Percentiles rank a stretch among this genome's conserved stretches.
These are phyloP conservation scores for Lytechinus variegatus DNA, from an alignment of 35 echinoderm and acorn worm genomes.

Conservation along the genomic window DNA sequence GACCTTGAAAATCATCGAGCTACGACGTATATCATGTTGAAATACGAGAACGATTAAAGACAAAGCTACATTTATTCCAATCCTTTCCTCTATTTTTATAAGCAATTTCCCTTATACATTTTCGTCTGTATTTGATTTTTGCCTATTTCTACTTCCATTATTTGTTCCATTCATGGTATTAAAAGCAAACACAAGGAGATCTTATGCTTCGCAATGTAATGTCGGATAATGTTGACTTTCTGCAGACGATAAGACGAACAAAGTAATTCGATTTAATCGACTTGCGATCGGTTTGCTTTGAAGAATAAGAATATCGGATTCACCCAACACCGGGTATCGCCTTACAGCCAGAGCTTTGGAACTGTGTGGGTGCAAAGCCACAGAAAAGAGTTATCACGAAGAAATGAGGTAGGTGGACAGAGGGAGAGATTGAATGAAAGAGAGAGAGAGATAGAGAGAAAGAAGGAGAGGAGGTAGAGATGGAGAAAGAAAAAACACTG, in stretches of 20 bases:
- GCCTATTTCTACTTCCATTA: not conserved
- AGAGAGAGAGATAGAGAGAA: too few species aligned
- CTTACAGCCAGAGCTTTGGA: not conserved
- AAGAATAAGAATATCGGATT: not conserved
- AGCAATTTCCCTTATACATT: too few species aligned
- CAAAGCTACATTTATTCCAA: not conserved
- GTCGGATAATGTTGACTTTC: conserved; percentile 11
- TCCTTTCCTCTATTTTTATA: not conserved
- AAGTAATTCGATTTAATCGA: conserved; percentile 11
- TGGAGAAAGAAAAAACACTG: too few species aligned
- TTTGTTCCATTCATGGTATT: not conserved
- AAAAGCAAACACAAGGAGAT: not conserved
- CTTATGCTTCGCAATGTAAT: not conserved
- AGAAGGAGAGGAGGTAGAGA: too few species aligned
- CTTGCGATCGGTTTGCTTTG: not conserved
- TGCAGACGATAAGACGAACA: not conserved
- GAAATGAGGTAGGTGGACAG: not conserved
- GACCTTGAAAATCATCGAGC: too few species aligned
- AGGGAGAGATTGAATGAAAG: not conserved
- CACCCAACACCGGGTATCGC: not conserved
- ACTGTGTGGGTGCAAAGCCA: not conserved
- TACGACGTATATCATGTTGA: too few species aligned
- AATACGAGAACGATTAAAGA: too few species aligned
- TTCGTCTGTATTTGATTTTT: not conserved
- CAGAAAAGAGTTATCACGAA: not conserved